These are phyloP conservation scores for Petrocephalus microphthalmus DNA, from an alignment of 2,113 vertebrate species.

Conservation along the genomic window DNA sequence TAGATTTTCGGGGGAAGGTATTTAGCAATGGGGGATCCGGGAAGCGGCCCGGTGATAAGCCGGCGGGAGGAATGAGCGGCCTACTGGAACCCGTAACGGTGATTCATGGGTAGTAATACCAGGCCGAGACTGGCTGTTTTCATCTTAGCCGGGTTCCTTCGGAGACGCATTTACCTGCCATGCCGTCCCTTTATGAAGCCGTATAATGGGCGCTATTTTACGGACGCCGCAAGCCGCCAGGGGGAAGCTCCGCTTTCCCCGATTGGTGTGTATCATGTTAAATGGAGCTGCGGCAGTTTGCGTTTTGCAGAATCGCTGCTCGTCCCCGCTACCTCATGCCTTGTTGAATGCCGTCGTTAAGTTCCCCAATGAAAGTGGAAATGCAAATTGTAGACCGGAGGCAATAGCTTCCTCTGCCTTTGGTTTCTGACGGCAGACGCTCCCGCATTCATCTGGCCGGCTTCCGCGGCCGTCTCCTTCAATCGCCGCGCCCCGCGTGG, in stretches of 20 bases:
- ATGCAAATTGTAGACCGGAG: background rate
- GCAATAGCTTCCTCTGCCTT: background rate
- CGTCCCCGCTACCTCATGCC: background rate
- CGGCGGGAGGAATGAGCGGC: constrained; percentile 47
- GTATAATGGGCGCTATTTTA: constrained; percentile 52
- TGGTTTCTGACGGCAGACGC: background rate
- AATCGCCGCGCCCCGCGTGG: background rate
- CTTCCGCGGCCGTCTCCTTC: background rate
- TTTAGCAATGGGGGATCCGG: constrained; percentile 52
- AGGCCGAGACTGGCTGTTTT: constrained; percentile 55
- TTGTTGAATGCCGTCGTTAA: background rate
- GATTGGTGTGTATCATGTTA: constrained; percentile 82
- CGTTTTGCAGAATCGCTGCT: background rate
- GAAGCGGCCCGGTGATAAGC: constrained; percentile 56
- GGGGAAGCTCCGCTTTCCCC: constrained; percentile 46
- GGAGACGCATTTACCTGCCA: constrained; percentile 65
- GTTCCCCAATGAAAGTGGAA: background rate
- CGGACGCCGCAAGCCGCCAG: constrained; percentile 33
- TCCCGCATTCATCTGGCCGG: background rate
- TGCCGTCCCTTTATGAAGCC: constrained; percentile 43
- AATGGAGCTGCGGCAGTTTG: constrained; percentile 83
- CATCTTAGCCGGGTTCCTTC: constrained; percentile 57
- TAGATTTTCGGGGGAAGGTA: constrained; percentile 54
- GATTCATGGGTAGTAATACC: constrained; percentile 64
- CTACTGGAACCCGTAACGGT: constrained; percentile 54